A percentile compares a stretch with the other conserved stretches of the same genome.
These are phyloP conservation scores for Cephalopterus ornatus DNA, from an alignment of 2,113 vertebrate species.

Conservation along the genomic window DNA sequence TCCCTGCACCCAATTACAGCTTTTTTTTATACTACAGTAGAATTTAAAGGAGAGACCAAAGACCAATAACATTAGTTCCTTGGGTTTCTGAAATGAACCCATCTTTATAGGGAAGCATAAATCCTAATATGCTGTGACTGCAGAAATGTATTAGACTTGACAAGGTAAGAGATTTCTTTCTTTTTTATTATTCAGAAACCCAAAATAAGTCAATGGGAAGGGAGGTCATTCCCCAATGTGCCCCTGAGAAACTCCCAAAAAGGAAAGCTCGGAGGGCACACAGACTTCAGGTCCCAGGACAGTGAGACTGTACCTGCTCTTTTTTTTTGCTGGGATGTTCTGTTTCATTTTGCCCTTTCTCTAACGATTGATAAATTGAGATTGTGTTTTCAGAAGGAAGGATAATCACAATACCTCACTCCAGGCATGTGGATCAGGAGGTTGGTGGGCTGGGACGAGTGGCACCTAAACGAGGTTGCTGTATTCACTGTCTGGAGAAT, in stretches of 20 bases:
- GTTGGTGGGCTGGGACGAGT: fast-evolving
- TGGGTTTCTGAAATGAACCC: neutral
- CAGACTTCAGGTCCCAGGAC: neutral
- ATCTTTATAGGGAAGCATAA: neutral
- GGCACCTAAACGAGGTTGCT: neutral
- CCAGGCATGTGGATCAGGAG: neutral
- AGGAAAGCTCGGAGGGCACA: neutral
- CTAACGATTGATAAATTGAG: neutral
- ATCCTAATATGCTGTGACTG: neutral
- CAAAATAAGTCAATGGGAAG: neutral
- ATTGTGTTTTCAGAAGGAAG: neutral
- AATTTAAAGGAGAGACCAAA: neutral
- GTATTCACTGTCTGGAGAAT: neutral
- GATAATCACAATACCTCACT: neutral
- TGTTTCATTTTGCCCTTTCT: neutral
- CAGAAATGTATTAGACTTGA: neutral
- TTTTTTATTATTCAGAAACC: neutral
- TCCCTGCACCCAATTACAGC: neutral
- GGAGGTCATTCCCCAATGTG: neutral
- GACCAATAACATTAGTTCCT: neutral
- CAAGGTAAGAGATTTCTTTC: neutral
- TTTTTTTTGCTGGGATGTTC: neutral
- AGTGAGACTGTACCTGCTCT: neutral
- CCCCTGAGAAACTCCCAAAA: neutral
- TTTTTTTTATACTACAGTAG: neutral